Evolutionary conservation across 2,113 vertebrate species (phyloP).

Genomic region (Solea senegalensis): DNA sequence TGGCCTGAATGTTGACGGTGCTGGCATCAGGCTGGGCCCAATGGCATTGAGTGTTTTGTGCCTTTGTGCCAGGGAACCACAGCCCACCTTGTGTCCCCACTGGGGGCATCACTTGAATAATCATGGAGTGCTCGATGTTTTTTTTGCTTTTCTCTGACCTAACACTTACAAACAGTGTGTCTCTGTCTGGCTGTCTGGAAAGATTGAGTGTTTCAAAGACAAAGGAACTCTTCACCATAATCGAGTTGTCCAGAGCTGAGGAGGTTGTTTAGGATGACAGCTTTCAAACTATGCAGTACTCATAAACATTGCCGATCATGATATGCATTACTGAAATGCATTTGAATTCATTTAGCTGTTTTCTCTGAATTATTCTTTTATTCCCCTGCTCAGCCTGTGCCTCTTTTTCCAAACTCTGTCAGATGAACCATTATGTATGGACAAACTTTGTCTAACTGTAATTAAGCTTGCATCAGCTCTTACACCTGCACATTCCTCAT

Average conservation of each 20-base stretch:
- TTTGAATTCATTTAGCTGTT: not conserved
- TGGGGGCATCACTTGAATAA: conserved; percentile 62
- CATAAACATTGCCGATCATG: conserved; percentile 31
- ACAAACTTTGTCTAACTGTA: conserved; percentile 11
- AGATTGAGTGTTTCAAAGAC: conserved; percentile 58
- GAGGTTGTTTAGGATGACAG: conserved; percentile 57
- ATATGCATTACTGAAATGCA: conserved; percentile 16
- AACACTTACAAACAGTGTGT: conserved; percentile 62
- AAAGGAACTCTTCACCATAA: conserved; percentile 62
- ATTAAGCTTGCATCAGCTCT: conserved; percentile 21
- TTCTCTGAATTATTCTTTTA: not conserved
- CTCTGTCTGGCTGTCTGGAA: conserved; percentile 66
- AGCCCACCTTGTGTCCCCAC: conserved; percentile 61
- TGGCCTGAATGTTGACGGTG: conserved; percentile 42
- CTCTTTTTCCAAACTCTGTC: conserved; percentile 9
- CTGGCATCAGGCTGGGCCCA: conserved; percentile 56
- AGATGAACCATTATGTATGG: not conserved
- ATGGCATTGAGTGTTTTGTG: conserved; percentile 54
- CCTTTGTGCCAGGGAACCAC: conserved; percentile 72
- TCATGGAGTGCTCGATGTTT: conserved; percentile 30
- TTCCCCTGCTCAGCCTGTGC: too few species aligned
- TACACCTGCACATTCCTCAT: conserved; percentile 14
- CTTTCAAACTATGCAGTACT: conserved; percentile 57
- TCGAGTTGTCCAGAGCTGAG: conserved; percentile 58
- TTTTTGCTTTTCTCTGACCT: conserved; percentile 35